These are phyloP conservation scores for Neria commutata DNA, from an alignment of 2,888 invertebrate genomes.

Conservation along the genomic window DNA sequence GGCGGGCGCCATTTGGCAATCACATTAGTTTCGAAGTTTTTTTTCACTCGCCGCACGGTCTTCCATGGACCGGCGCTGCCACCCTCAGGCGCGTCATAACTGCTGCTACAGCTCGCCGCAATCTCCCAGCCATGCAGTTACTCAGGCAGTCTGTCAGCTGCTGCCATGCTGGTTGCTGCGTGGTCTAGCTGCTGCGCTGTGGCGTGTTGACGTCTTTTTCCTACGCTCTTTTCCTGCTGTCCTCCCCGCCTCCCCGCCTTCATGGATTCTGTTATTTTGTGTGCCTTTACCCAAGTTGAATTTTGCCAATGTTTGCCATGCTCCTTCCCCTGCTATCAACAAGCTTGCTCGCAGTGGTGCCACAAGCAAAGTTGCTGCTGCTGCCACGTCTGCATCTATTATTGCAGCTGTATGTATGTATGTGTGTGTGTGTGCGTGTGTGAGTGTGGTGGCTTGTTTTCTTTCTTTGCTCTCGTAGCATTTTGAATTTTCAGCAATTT, in stretches of 20 bases:
- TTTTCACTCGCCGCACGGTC: neutral
- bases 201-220: slow-evolving; percentile 8
- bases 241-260: neutral
- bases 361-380: neutral
- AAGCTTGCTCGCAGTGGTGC: no score
- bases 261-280: neutral
- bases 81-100: no score
- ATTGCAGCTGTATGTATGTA: no score
- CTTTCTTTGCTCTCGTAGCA: neutral
- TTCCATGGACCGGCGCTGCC: neutral
- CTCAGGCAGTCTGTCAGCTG: slow-evolving; percentile 7
- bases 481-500: slow-evolving; percentile 20
- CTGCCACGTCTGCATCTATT: slow-evolving; percentile 12
- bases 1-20: slow-evolving; percentile 46
- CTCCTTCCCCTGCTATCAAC: slow-evolving; percentile 1
- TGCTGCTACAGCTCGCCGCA: no score
- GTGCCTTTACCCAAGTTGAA: neutral
- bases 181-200: neutral
- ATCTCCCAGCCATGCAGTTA: no score
- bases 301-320: slow-evolving; percentile 2
- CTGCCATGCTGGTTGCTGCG: slow-evolving; percentile 12
- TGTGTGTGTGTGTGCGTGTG: slow-evolving; percentile 8
- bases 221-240: neutral
- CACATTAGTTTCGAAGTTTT: slow-evolving; percentile 39
- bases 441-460: slow-evolving; percentile 6